phyloP scores from a whole-genome alignment of 2,113 vertebrate species.

The Gobio gobio region DNA sequence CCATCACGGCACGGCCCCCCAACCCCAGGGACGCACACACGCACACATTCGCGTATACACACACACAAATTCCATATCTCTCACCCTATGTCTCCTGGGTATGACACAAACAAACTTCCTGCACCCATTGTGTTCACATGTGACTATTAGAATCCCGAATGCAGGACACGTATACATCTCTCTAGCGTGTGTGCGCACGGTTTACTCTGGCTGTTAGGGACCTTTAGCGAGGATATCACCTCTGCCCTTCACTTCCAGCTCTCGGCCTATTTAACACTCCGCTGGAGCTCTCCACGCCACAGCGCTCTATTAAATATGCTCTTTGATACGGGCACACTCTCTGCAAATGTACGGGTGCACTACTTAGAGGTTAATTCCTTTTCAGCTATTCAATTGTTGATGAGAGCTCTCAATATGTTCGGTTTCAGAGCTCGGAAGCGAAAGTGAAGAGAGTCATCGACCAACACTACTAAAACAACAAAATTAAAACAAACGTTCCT shows the following conservation, averaged over 20 bases:
- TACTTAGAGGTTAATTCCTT: conserved; percentile 53
- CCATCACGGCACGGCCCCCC: conserved; percentile 77
- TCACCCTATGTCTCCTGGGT: conserved; percentile 18
- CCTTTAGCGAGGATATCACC: conserved; percentile 37
- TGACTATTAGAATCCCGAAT: not conserved
- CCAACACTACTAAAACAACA: conserved; percentile 25
- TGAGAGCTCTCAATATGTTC: conserved; percentile 49
- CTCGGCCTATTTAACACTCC: conserved; percentile 51
- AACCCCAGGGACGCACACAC: conserved; percentile 70
- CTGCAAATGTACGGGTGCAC: conserved; percentile 39
- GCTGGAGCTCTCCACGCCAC: conserved; percentile 33
- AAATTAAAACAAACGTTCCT: not conserved
- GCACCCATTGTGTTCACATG: conserved; percentile 32
- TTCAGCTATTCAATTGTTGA: conserved; percentile 48
- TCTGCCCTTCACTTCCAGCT: conserved; percentile 39
- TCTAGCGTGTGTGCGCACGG: not conserved
- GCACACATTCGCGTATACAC: conserved; percentile 44
- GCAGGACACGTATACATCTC: not conserved
- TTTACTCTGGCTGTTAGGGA: conserved; percentile 32
- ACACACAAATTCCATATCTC: conserved; percentile 44
- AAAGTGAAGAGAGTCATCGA: conserved; percentile 27
- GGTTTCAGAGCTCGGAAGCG: conserved; percentile 7
- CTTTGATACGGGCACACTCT: conserved; percentile 47
- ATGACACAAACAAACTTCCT: conserved; percentile 39
- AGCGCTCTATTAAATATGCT: conserved; percentile 49